Conservation (phyloP, 2,113 vertebrate genomes). For the Erpornis zantholeuca region DNA sequence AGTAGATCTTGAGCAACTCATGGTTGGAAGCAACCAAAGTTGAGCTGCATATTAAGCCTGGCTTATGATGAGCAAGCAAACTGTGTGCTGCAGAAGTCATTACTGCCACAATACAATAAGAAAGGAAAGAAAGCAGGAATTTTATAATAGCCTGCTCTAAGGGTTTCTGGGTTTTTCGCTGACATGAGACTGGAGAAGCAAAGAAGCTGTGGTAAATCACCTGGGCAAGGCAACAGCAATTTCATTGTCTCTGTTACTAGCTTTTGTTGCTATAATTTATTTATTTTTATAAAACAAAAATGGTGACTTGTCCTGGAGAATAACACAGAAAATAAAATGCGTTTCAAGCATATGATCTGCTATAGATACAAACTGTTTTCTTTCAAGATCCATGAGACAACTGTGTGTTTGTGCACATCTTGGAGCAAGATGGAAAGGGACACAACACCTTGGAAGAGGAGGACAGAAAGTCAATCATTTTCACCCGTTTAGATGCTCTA, state of each 20-base stretch:
- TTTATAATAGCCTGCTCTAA: neutral
- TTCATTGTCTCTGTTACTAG: neutral
- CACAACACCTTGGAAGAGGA: neutral
- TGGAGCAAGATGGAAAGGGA: neutral
- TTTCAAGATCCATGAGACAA: neutral
- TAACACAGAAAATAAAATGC: neutral
- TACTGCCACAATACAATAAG: neutral
- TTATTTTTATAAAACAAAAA: neutral
- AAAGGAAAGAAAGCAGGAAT: neutral
- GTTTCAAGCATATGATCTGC: neutral
- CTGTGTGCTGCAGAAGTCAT: accelerated
- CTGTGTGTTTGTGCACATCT: neutral
- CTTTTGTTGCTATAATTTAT: neutral
- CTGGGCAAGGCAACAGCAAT: neutral
- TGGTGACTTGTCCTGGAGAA: neutral
- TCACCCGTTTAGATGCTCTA: neutral
- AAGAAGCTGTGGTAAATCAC: neutral
- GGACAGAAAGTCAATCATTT: neutral
- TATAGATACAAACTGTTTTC: neutral
- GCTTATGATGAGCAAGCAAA: neutral
- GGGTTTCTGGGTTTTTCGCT: neutral
- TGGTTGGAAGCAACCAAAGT: neutral
- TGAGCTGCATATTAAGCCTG: neutral
- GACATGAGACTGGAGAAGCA: neutral
- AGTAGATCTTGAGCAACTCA: neutral